Evolutionary conservation across 2,797 vertebrate genomes (phyloP).

Genomic region (Diceros bicornis): DNA sequence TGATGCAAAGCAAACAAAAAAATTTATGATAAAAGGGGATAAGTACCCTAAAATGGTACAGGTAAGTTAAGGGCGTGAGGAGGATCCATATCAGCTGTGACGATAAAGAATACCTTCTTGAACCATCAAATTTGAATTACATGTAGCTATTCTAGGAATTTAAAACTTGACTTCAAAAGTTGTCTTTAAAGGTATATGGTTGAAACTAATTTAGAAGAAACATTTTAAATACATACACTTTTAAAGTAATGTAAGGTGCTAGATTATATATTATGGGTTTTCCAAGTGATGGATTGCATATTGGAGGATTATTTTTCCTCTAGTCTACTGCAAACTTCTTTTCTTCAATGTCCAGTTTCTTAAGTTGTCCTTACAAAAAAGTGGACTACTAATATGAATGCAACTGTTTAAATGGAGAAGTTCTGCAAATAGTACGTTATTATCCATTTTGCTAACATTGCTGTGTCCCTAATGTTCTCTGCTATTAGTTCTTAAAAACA

Average conservation of each 20-base stretch:
- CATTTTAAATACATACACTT: not conserved
- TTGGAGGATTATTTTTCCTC: not conserved
- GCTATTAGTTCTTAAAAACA: not conserved
- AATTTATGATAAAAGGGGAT: not conserved
- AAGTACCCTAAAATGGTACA: not conserved
- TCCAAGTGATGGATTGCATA: not conserved
- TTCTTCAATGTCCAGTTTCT: not conserved
- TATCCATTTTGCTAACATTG: not conserved
- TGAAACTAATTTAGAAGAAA: not conserved
- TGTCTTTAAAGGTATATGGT: not conserved
- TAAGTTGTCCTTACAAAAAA: not conserved
- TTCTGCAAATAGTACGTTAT: not conserved
- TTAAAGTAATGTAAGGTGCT: not conserved
- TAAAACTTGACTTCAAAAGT: constrained; percentile 27
- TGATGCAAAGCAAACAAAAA: not conserved
- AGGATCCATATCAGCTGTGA: no score
- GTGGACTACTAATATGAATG: not conserved
- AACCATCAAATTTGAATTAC: not conserved
- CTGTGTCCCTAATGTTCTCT: not conserved
- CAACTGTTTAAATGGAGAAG: not conserved
- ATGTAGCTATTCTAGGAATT: not conserved
- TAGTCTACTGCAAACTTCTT: not conserved
- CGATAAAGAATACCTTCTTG: not conserved
- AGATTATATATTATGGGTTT: not conserved
- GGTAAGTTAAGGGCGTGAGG: not conserved